Conservation (phyloP, 2,888 invertebrate genomes). For the Endotricha flammealis region DNA sequence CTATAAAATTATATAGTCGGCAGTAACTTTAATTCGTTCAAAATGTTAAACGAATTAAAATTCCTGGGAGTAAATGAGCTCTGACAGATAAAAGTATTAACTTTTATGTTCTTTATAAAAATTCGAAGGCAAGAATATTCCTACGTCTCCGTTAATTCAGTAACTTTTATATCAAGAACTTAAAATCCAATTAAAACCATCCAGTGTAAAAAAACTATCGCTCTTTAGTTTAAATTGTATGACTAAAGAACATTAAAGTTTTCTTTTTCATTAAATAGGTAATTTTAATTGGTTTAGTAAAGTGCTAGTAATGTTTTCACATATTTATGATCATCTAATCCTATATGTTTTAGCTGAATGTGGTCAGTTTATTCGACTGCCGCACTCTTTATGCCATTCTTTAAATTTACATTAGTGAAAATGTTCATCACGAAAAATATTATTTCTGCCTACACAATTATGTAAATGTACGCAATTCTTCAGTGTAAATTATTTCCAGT, state of each 20-base stretch:
- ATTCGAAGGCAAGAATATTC: constrained; percentile 24
- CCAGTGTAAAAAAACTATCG: constrained; percentile 9
- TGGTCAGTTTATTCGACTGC: too few relatives aligned
- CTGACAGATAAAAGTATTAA: constrained; percentile 61
- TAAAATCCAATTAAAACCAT: constrained; percentile 21
- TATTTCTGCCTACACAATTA: constrained; percentile 69
- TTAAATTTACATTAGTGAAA: constrained; percentile 51
- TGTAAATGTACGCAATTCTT: constrained; percentile 62
- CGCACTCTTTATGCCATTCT: too few relatives aligned
- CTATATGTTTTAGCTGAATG: too few relatives aligned
- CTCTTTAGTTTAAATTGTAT: constrained; percentile 6
- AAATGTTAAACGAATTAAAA: constrained; percentile 64
- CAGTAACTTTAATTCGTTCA: constrained; percentile 58
- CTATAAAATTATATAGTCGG: constrained; percentile 57
- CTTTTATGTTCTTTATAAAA: constrained; percentile 48
- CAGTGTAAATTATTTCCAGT: constrained; percentile 64
- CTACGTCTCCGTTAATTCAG: constrained; percentile 21
- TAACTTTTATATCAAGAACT: constrained; percentile 19
- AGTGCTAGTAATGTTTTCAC: too few relatives aligned
- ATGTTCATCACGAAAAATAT: constrained; percentile 68
- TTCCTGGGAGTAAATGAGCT: constrained; percentile 59
- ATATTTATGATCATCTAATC: too few relatives aligned
- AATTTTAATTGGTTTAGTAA: too few relatives aligned
- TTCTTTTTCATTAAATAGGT: too few relatives aligned
- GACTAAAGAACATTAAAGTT: not conserved